Base-by-base conservation (phyloP, 2,113 vertebrate species). In the Tragelaphus strepsiceros region DNA sequence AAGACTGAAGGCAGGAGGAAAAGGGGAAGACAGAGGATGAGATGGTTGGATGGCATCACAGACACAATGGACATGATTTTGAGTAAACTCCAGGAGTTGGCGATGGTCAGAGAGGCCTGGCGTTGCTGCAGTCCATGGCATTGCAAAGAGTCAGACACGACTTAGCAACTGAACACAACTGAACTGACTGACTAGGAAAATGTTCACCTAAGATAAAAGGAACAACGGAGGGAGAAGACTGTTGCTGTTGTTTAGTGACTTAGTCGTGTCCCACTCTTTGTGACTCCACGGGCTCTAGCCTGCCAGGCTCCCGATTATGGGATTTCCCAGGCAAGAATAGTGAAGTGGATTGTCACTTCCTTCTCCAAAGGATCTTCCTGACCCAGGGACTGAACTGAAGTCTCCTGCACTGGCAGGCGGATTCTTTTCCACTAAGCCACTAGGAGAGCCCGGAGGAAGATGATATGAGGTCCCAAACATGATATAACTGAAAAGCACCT, bases 401-500 rank as follows among this genome's bases (percentile, higher is more conserved):
- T 77, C 71, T 77, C 71, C 12, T 43, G 71, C 39, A 26, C 39
- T 77, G 39, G 71, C 39, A 77, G 39, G 71, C 3, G 0, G 22
- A 43, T 43, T 43, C 39, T 77, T 77, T 43, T 43, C 39, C 39
- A 77, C 11, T 43, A 77, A 77, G 39, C 71, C 39, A 77, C 71
- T 43, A 43, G 12, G 22, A 6, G 43, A 43, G 39, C 39, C 22
- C 1, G 0, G 9, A 0, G 11, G 3, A 0, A 71, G 19, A 94
- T 22, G 4, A 32, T 1, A 74, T 2, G 5, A 93, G 51, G 28
- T 30, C 53, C 19, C 0, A 59, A 89, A 88, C 0, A 7, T 0
- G 0, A 24, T 1, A 0, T 4, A 64, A 81, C 1, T 1, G 0
- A 49, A 83, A 83, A 95, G 91, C 87, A 99, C 99, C 99, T 98